Base-by-base conservation (phyloP, 2,888 invertebrate genomes). In the Amphipoea lucens region DNA sequence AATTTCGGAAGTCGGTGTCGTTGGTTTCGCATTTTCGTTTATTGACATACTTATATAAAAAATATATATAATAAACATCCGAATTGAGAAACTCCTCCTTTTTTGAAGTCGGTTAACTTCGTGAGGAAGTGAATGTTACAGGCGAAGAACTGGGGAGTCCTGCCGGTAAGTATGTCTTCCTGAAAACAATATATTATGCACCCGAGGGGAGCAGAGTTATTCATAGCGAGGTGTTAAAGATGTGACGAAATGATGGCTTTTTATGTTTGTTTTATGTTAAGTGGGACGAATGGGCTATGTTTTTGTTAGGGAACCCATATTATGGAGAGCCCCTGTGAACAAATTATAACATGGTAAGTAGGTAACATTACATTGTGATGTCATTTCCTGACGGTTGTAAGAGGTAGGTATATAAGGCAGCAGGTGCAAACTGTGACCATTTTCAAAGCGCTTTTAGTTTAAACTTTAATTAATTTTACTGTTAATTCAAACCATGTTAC, bases 111-210 rank as follows among this genome's bases (percentile, higher is more conserved):
- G 6, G 42, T 17, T 62, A 63, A 70, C 20, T 66, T 73, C 23
- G 45, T 42, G 60, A 62, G 45, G 67, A 85, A 78, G 57, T 66
- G 63, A 74, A 68, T 76, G 40, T 74, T 78, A 81, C 77, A 77
- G 40, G 66, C 67, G 65, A 54, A 66, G 60, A 76, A 42, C 62
- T 54, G 57, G 67, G 23, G n/a, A 63, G 40, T 57, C 62, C 29
- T 36, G 63, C 20, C n/a, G 63, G 66, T 76, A 74, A 82, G 51
- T 79, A 82, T 74, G 69, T 73, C 60, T 86, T 79, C 69, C 74
- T 51, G 60, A 17, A n/a, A 78, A 78, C 70, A 74, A 75, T 79
- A 57, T n/a, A 57, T 63, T 83, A 77, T 75, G 54, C 73, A 67
- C 45, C 63, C 51, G 36, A 45, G 62, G 40, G 40, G 20, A 72